These are phyloP conservation scores for Archaeoteleia sp. DNA, from an alignment of 2,888 invertebrate genomes.

Conservation along the genomic window DNA sequence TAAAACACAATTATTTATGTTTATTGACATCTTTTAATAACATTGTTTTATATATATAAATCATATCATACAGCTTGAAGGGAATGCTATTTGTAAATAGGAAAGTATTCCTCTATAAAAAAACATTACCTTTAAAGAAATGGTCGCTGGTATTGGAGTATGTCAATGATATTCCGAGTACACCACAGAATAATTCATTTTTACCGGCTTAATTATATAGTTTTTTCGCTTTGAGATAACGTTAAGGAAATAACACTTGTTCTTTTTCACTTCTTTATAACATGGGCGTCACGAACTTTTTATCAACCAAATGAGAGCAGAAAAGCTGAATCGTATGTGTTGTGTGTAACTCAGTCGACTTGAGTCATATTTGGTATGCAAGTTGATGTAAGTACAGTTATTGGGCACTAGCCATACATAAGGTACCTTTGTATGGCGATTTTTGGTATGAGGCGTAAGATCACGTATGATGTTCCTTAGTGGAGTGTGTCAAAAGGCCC, in stretches of 20 bases:
- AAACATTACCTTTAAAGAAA: conserved; percentile 9
- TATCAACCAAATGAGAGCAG: background rate
- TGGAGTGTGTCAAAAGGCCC: too few relatives aligned
- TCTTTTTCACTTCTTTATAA: background rate
- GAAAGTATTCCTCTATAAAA: background rate
- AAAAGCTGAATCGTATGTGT: too few relatives aligned
- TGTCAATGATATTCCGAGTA: background rate
- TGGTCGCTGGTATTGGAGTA: background rate
- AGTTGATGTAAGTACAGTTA: conserved; percentile 10
- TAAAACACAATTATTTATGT: background rate
- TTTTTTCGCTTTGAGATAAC: background rate
- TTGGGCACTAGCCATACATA: too few relatives aligned
- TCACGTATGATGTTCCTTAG: too few relatives aligned
- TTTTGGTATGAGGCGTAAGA: too few relatives aligned
- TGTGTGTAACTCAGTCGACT: conserved; percentile 3
- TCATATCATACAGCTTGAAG: too few relatives aligned
- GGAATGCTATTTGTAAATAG: too few relatives aligned
- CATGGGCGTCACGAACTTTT: background rate
- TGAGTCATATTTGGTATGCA: conserved; percentile 2
- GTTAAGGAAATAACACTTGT: too few relatives aligned
- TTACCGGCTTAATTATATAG: background rate
- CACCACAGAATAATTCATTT: background rate
- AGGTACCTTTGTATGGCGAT: too few relatives aligned
- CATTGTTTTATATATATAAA: background rate
- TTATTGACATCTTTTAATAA: background rate